Evolutionary conservation across 2,888 invertebrate species (phyloP).

Genomic region (Sylvicola cinctus): DNA sequence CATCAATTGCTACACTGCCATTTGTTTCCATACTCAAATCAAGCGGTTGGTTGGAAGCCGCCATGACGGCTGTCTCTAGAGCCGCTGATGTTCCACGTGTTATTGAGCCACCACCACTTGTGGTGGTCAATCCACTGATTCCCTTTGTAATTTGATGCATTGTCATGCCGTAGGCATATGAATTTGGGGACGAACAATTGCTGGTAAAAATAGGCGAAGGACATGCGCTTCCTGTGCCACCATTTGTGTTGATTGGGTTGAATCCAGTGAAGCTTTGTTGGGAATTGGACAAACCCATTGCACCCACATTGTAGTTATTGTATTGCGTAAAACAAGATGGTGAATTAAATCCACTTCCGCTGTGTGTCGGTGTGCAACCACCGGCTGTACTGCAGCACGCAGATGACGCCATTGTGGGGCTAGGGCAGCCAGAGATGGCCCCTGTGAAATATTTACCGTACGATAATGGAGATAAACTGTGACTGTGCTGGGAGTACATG

Average conservation of each 20-base stretch:
- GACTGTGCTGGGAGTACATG: too few relatives aligned
- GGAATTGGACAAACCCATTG: background rate
- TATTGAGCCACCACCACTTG: slow-evolving; percentile 44
- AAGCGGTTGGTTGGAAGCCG: slow-evolving; percentile 19
- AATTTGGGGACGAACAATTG: slow-evolving; percentile 21
- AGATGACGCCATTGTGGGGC: too few relatives aligned
- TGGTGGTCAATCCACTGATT: slow-evolving; percentile 52
- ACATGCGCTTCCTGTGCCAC: slow-evolving; percentile 18
- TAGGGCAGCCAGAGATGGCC: slow-evolving; percentile 1
- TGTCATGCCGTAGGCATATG: slow-evolving; percentile 28
- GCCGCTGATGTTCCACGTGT: slow-evolving; percentile 45
- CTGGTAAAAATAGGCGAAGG: slow-evolving; percentile 31
- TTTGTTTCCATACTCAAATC: slow-evolving; percentile 19
- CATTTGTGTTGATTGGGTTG: slow-evolving; percentile 5
- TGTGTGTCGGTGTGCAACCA: slow-evolving; percentile 3
- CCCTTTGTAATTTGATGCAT: slow-evolving; percentile 47
- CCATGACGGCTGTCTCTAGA: slow-evolving; percentile 14
- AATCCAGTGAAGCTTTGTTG: slow-evolving; percentile 1
- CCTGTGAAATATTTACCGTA: slow-evolving; percentile 3
- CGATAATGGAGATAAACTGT: slow-evolving; percentile 5
- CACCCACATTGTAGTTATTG: background rate
- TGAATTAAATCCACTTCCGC: slow-evolving; percentile 10
- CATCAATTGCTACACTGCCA: slow-evolving; percentile 10
- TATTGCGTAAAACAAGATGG: too few relatives aligned
- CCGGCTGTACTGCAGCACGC: slow-evolving; percentile 4